phyloP scores from a whole-genome alignment of 2,797 vertebrate species.

The Acrocephalus scirpaceus region DNA sequence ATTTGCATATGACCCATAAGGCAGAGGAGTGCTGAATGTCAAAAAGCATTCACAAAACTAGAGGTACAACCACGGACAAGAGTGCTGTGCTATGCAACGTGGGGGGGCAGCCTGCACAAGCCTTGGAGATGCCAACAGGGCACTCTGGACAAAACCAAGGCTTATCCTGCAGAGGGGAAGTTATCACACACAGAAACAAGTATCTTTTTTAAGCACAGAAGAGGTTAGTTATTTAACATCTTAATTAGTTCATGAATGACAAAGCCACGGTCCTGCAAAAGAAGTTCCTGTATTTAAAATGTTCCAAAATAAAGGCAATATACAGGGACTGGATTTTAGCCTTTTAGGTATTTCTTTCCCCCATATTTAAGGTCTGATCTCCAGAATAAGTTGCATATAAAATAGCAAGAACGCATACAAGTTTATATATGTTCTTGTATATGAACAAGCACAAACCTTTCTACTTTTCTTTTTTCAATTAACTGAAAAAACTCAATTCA shows the following conservation, averaged over 20 bases:
- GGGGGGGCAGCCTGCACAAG: not conserved
- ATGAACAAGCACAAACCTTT: not conserved
- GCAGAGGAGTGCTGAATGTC: not conserved
- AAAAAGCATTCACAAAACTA: not conserved
- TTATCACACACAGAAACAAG: not conserved
- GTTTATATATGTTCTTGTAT: not conserved
- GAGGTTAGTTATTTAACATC: not conserved
- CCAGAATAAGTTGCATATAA: not conserved
- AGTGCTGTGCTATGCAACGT: fast-evolving
- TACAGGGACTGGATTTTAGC: not conserved
- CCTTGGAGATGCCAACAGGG: not conserved
- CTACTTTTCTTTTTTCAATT: not conserved
- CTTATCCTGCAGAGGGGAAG: not conserved
- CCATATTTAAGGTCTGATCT: not conserved
- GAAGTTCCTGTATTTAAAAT: not conserved
- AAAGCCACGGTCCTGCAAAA: not conserved
- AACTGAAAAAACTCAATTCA: not conserved
- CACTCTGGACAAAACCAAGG: not conserved
- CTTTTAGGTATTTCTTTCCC: not conserved
- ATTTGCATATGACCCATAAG: fast-evolving
- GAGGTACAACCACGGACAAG: not conserved
- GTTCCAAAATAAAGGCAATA: not conserved
- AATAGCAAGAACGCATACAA: not conserved
- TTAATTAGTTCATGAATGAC: not conserved
- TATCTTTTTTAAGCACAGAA: not conserved